phyloP scores from a whole-genome alignment of 1,140 invertebrate species.

The Onthophagus taurus region DNA sequence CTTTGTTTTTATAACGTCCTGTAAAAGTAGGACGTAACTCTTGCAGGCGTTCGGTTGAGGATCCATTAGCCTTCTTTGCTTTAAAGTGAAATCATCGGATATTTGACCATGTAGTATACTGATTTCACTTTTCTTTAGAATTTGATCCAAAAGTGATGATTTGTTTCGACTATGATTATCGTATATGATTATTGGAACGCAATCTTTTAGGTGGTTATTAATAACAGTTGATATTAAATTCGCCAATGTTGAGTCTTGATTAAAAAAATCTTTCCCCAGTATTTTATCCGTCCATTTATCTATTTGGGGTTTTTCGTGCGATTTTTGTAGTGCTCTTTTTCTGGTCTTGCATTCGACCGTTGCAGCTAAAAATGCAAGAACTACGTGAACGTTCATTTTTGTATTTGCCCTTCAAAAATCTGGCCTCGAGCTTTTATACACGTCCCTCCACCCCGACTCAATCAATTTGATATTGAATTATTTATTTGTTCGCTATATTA shows the following conservation, averaged over 20 bases:
- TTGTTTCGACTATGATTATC: slow-evolving; percentile 44
- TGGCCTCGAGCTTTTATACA: no score
- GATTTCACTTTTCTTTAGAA: slow-evolving; percentile 48
- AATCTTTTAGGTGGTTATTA: slow-evolving; percentile 46
- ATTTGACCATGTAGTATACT: slow-evolving; percentile 45
- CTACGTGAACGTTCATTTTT: background rate
- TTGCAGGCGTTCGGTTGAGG: slow-evolving; percentile 42
- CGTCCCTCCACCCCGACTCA: no score
- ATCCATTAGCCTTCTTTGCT: slow-evolving; percentile 12
- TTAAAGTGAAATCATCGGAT: slow-evolving; percentile 5
- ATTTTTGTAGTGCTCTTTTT: slow-evolving; percentile 32
- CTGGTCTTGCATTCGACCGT: background rate
- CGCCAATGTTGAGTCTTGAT: slow-evolving; percentile 45
- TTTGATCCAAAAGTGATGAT: slow-evolving; percentile 44
- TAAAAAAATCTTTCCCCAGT: slow-evolving; percentile 27
- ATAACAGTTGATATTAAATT: slow-evolving; percentile 46
- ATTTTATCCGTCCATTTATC: slow-evolving; percentile 31
- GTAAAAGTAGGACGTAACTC: slow-evolving; percentile 53
- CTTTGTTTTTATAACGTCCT: slow-evolving; percentile 47
- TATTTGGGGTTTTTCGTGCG: slow-evolving; percentile 30
- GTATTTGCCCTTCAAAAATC: no score
- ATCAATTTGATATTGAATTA: no score
- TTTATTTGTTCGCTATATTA: no score
- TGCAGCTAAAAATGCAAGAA: background rate
- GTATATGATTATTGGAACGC: slow-evolving; percentile 52